phyloP scores from a whole-genome alignment of 1,140 invertebrate species.

The Geopemphigus sp. region DNA sequence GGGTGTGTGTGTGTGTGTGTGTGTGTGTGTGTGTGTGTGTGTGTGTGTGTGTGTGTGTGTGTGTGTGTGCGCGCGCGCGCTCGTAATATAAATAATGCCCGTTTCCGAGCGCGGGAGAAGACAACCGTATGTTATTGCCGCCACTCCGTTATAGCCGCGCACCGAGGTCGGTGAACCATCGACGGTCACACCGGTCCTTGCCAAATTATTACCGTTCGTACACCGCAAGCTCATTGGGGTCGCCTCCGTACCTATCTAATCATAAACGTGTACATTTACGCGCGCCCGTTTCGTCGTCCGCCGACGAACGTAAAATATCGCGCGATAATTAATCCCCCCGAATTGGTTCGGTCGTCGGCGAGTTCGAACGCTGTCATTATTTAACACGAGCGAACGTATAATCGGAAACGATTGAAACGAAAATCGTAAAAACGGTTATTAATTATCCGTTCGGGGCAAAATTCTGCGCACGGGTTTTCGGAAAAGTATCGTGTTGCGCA shows the following conservation, averaged over 20 bases:
- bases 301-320: neutral
- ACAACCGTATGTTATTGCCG: neutral
- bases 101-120: conserved; percentile 15
- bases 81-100: neutral
- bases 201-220: conserved; percentile 33
- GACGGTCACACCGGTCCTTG: conserved; percentile 34
- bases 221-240: neutral
- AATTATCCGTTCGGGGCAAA: no score
- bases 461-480: no score
- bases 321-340: neutral
- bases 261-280: conserved; percentile 9
- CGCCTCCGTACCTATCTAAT: neutral
- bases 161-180: conserved; percentile 34
- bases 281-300: neutral
- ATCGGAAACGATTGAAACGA: neutral
- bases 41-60: no score
- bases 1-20: no score
- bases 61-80: neutral
- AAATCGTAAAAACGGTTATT: neutral
- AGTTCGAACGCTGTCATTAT: neutral
- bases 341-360: neutral
- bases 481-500: no score
- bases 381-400: neutral
- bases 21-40: no score
- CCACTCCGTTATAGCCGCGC: neutral